Evolutionary conservation across 1,140 invertebrate genomes (phyloP).

Genomic region (Euwallacea similis): DNA sequence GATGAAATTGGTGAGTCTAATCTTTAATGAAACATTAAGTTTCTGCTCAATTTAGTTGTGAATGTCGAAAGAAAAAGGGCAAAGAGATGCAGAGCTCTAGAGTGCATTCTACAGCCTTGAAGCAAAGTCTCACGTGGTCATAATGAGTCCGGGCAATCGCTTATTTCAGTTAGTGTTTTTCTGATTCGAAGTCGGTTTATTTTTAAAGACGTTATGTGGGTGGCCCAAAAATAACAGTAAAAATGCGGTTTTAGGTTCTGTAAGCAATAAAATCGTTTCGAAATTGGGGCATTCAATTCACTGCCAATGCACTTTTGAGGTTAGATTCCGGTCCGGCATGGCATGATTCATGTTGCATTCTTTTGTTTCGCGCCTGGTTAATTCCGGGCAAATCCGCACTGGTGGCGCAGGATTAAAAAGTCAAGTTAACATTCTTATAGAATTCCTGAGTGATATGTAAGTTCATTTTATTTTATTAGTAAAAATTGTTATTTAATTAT

Average conservation of each 20-base stretch:
- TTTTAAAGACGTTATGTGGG: constrained; percentile 5
- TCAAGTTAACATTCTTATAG: too few species aligned
- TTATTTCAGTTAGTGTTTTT: constrained; percentile 2
- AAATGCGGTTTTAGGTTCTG: not conserved
- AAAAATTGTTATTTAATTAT: too few species aligned
- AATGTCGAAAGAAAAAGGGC: too few species aligned
- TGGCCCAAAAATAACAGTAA: not conserved
- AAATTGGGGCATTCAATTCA: not conserved
- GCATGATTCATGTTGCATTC: constrained; percentile 7
- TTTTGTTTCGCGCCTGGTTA: not conserved
- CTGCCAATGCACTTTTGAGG: constrained; percentile 10
- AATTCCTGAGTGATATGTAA: too few species aligned
- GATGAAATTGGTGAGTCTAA: constrained; percentile 14
- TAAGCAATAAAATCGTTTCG: not conserved
- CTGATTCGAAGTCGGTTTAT: constrained; percentile 1
- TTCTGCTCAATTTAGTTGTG: too few species aligned
- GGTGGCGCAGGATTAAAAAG: too few species aligned
- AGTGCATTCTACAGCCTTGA: not conserved
- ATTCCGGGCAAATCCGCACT: too few species aligned
- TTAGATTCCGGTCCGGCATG: constrained; percentile 3
- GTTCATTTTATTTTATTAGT: too few species aligned
- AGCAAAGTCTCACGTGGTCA: constrained; percentile 18
- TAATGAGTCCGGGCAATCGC: not conserved
- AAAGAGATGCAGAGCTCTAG: too few species aligned
- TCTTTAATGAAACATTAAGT: too few species aligned